Base-by-base conservation (phyloP, 2,113 vertebrate species). In the Brevimyrus niger region DNA sequence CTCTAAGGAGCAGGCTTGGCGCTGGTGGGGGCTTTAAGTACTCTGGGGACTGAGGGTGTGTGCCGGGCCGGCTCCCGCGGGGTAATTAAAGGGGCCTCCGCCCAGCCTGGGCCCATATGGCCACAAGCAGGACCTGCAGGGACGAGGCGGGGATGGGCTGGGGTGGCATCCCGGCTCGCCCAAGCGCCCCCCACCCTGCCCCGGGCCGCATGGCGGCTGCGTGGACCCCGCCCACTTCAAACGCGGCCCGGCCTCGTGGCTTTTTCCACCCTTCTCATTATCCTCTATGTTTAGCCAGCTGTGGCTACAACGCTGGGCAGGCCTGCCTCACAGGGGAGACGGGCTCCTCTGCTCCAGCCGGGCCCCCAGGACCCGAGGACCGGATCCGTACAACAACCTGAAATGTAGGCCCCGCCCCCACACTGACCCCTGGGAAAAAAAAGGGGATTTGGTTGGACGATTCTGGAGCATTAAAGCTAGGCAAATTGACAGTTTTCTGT, bases 241-340 rank as follows among this genome's bases (percentile, higher is more conserved):
- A 95, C 91, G 90, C 90, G n/a, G 93, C 89, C 90, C 92, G n/a
- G 83, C 13, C 90, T 91, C 91, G 94, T 94, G 95, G 95, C 94
- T 96, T 95, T 95, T 95, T 91, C 91, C 55, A 91, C 76, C 93
- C 93, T 95, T 96, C 91, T 96, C 92, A 96, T 96, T 94, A 91
- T 50, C 48, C 89, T 87, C 94, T 95, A 95, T 95, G 95, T 96
- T 92, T 94, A 92, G 91, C 46, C 87, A 15, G 82, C 61, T 89
- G 82, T 86, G 89, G 89, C 90, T 86, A 44, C 50, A 48, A 44
- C 84, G 91, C 91, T 58, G 69, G 90, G 51, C 27, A 83, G 91
- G 90, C 88, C 89, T 90, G 35, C 65, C 55, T 90, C 86, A 48
- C 27, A 10, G 87, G 42, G 88, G 23, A 65, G 53, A 21, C 89